Base-by-base conservation (phyloP, 2,113 vertebrate genomes). In the Carettochelys insculpta region DNA sequence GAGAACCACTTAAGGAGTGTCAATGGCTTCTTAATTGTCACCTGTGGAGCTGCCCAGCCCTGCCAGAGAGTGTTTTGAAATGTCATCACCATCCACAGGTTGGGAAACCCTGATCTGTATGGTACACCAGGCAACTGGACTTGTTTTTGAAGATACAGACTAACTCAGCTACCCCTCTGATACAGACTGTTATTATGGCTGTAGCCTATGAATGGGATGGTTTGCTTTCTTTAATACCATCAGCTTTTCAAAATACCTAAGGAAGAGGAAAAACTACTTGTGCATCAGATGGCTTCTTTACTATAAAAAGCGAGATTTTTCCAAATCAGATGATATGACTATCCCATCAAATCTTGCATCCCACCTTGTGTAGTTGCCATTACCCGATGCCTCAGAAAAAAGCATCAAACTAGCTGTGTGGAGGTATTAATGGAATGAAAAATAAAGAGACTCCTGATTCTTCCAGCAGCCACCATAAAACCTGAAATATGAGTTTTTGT, bases 401-500 rank as follows among this genome's bases (percentile, higher is more conserved):
- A n/a, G 27, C 25, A n/a, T 0, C 5, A 16, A 5, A 7, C 16
- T 8, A 1, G 12, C 22, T 1, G 14, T 1, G 22, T 5, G 3
- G 3, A 0, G 11, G 50, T 1, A 2, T 5, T 54, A 13, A 47
- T 0, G 2, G 45, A 51, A 76, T 47, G 22, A n/a, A 61, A 76
- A 29, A 65, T 34, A 19, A n/a, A 61, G 48, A 48, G 48, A 54
- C 38, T 3, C 45, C 65, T 27, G 45, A 1, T 25, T 3, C 54
- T 38, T 0, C 0, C 0, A 11, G 2, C 0, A 0, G 2, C 4
- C 31, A 29, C 45, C 53, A 48, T 43, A 25, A 12, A 71, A 34
- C 29, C 0, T 2, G 11, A 56, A 91, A 53, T 19, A 10, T 2
- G 0, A 29, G 25, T 16, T 58, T 17, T 20, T 71, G 13, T 34